phyloP scores from a whole-genome alignment of 1,140 invertebrate species.

The Bombus affinis region DNA sequence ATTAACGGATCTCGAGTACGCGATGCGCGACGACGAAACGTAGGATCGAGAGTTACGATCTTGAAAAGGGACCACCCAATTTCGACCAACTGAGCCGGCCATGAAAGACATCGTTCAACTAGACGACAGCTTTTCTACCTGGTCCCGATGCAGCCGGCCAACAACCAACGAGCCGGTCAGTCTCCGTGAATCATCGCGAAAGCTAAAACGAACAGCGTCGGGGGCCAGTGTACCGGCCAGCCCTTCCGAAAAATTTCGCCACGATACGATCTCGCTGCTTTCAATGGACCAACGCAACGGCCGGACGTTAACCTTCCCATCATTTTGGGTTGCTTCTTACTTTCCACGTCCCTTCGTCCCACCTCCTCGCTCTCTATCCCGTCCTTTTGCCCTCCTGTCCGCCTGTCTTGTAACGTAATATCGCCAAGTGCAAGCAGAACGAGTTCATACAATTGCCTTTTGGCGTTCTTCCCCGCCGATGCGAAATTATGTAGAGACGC shows the following conservation, averaged over 20 bases:
- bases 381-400: background rate
- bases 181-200: slow-evolving; percentile 23
- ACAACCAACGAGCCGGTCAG: too few relatives aligned
- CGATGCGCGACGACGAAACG: too few relatives aligned
- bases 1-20: background rate
- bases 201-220: background rate
- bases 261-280: slow-evolving; percentile 26
- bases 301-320: slow-evolving; percentile 35
- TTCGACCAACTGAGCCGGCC: background rate
- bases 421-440: slow-evolving; percentile 22
- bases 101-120: slow-evolving; percentile 19
- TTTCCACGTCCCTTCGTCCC: background rate
- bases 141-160: background rate
- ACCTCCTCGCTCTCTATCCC: too few relatives aligned
- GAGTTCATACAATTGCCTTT: slow-evolving; percentile 22
- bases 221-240: background rate
- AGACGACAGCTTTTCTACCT: background rate
- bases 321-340: slow-evolving; percentile 17
- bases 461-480: background rate
- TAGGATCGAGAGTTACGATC: background rate
- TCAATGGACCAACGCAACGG: slow-evolving; percentile 9
- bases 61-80: slow-evolving; percentile 4
- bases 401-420: slow-evolving; percentile 25
- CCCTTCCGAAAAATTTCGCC: slow-evolving; percentile 34
- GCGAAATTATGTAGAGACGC: slow-evolving; percentile 3